phyloP scores from a whole-genome alignment of 1,140 invertebrate genomes.

The Cheumatopsyche charites region DNA sequence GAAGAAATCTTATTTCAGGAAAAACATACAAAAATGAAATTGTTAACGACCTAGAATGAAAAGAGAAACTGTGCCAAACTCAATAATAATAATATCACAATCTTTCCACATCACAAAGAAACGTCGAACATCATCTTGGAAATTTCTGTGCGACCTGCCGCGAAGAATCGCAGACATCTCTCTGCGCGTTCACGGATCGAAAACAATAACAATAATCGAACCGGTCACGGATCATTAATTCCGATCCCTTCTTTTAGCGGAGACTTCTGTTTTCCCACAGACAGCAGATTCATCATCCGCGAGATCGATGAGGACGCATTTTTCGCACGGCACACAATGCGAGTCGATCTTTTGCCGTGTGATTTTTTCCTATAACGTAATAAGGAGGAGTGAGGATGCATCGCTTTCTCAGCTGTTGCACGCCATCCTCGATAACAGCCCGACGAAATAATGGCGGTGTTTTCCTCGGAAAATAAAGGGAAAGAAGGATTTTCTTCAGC shows the following conservation, averaged over 20 bases:
- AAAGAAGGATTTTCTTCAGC: neutral
- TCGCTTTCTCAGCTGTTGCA: slow-evolving; percentile 39
- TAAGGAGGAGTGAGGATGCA: neutral
- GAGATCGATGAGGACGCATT: slow-evolving; percentile 40
- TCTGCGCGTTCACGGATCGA: too few species aligned
- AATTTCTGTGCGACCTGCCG: too few species aligned
- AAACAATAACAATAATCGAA: neutral
- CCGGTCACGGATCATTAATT: slow-evolving; percentile 17
- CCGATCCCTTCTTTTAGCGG: neutral
- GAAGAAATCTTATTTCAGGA: too few species aligned
- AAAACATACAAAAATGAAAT: too few species aligned
- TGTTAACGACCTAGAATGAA: too few species aligned
- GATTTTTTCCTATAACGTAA: slow-evolving; percentile 12
- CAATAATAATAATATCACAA: too few species aligned
- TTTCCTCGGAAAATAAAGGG: too few species aligned
- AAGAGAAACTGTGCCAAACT: too few species aligned
- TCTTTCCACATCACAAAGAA: too few species aligned
- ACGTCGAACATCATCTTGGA: too few species aligned
- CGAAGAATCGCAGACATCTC: too few species aligned
- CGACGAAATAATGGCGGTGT: slow-evolving; percentile 15
- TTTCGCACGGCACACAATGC: slow-evolving; percentile 24
- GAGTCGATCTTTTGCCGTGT: slow-evolving; percentile 19
- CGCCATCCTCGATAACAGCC: neutral
- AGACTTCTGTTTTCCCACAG: slow-evolving; percentile 8
- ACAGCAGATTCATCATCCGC: slow-evolving; percentile 40